Percentiles rank a stretch among this genome's conserved stretches.
These are phyloP conservation scores for Denticeps clupeoides DNA, from an alignment of 2,797 vertebrate species.

Conservation along the genomic window DNA sequence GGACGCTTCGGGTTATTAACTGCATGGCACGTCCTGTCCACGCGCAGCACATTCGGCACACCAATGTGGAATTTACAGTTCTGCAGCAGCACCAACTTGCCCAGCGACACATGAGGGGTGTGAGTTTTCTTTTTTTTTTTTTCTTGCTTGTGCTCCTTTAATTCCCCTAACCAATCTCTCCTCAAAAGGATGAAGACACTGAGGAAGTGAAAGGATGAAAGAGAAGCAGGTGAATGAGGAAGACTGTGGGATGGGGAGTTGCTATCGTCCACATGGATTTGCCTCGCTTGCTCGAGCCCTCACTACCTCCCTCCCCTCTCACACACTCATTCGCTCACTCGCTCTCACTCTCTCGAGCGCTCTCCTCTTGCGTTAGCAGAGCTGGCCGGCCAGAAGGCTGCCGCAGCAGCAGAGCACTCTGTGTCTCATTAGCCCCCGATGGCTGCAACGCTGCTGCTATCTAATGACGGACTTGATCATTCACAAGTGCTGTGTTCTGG, in stretches of 20 bases:
- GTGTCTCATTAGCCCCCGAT: conserved; percentile 60
- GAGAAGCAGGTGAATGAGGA: conserved; percentile 42
- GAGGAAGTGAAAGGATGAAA: conserved; percentile 36
- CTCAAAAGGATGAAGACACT: conserved; percentile 25
- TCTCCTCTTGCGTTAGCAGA: conserved; percentile 36
- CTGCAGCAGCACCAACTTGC: conserved; percentile 54
- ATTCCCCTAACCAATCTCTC: conserved; percentile 30
- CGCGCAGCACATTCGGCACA: conserved; percentile 39
- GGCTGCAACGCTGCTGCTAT: conserved; percentile 52
- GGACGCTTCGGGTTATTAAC: conserved; percentile 39
- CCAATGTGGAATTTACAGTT: conserved; percentile 57
- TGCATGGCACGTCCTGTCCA: conserved; percentile 32
- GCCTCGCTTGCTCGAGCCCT: conserved; percentile 38
- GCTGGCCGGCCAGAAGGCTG: conserved; percentile 60
- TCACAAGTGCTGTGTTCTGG: conserved; percentile 43
- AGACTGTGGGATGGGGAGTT: conserved; percentile 35
- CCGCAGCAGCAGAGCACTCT: conserved; percentile 52
- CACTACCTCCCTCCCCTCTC: conserved; percentile 28
- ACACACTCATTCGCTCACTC: conserved; percentile 19
- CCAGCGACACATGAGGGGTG: conserved; percentile 36
- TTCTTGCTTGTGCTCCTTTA: conserved; percentile 15
- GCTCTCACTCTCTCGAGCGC: conserved; percentile 34
- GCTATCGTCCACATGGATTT: conserved; percentile 58
- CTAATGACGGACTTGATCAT: conserved; percentile 55
- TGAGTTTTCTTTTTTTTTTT: conserved; percentile 25